Conservation (phyloP, 2,888 invertebrate genomes). For the Volucella inanis region DNA sequence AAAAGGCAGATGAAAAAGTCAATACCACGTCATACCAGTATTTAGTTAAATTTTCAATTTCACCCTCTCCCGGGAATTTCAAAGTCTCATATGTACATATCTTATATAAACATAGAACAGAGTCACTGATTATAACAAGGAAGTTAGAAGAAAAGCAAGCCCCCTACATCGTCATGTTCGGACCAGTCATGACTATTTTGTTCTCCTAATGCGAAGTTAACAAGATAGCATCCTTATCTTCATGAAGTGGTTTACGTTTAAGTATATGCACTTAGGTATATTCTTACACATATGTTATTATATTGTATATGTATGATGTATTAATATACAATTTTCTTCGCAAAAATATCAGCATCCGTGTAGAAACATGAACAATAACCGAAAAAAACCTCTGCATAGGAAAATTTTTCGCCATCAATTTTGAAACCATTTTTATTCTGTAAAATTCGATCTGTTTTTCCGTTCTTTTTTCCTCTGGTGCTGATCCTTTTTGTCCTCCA, state of each 20-base stretch:
- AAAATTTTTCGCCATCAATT: slow-evolving; percentile 52
- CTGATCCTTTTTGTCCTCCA: slow-evolving; percentile 45
- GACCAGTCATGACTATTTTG: slow-evolving; percentile 34
- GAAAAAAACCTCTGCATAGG: slow-evolving; percentile 28
- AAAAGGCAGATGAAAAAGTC: slow-evolving; percentile 11
- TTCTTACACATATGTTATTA: slow-evolving; percentile 8
- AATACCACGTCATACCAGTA: slow-evolving; percentile 36
- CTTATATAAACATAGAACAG: not conserved
- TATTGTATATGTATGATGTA: not conserved
- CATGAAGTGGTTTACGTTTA: slow-evolving; percentile 68
- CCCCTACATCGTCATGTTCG: slow-evolving; percentile 23
- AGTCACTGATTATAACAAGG: slow-evolving; percentile 1
- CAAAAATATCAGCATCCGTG: slow-evolving; percentile 57
- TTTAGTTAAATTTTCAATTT: slow-evolving; percentile 69
- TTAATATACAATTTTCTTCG: slow-evolving; percentile 21
- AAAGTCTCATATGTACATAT: slow-evolving; percentile 30
- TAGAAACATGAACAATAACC: slow-evolving; percentile 32
- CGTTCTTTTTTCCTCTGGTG: slow-evolving; percentile 9
- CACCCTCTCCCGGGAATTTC: slow-evolving; percentile 50
- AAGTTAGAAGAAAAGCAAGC: slow-evolving; percentile 41
- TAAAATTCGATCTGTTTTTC: slow-evolving; percentile 43
- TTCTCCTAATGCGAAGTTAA: slow-evolving; percentile 60
- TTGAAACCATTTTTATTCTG: slow-evolving; percentile 64
- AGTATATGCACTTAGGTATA: slow-evolving; percentile 38
- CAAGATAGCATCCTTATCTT: slow-evolving; percentile 67